Evolutionary conservation across 2,113 vertebrate genomes (phyloP), one percentile per base, ranked within the genome.

Genomic region (Hypanus sabinus): DNA sequence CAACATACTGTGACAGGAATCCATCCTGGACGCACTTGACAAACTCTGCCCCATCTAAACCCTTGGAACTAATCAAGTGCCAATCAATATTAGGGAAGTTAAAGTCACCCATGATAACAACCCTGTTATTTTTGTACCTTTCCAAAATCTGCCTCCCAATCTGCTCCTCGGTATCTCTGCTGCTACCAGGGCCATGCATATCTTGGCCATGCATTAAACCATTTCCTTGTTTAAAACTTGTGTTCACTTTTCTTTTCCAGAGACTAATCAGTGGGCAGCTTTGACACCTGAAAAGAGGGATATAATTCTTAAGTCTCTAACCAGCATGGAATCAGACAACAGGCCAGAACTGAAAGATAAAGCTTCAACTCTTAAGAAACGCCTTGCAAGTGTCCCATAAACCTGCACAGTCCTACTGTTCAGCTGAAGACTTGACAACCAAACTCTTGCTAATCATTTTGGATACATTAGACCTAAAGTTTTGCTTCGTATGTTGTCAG

Each of bases 311-410:
- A 96, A 95, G 76, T 99, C 98, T 0, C 96, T 99, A 95, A 97
- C 98, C 10, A 98, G 97, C 0, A 97, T 99, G 98, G 98, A 98
- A 88, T 96, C 97, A 2, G 99, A 99, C 95, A 98, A 95, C 96
- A 97, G 98, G 94, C 97, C 98, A 0, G 98, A 99, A 91, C 96
- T 99, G 80, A 97, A 96, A 94, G 98, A 99, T 81, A 99, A 98
- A 94, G 98, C 98, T 6, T 97, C 97, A 94, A 95, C 97, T 94
- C 96, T 99, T 94, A 98, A 98, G 96, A 97, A 98, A 94, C 98
- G 97, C 95, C 98, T 99, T 96, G 97, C 97, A 96, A 97, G 95
- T 95, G 95, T 97, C 95, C 95, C 96, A 94, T 97, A 93, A 93
- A 6, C 91, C 70, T 93, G 91, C 36, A 18, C 5, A 11, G 36